Base-by-base conservation (phyloP, 2,888 invertebrate genomes). In the Ceramica pisi region DNA sequence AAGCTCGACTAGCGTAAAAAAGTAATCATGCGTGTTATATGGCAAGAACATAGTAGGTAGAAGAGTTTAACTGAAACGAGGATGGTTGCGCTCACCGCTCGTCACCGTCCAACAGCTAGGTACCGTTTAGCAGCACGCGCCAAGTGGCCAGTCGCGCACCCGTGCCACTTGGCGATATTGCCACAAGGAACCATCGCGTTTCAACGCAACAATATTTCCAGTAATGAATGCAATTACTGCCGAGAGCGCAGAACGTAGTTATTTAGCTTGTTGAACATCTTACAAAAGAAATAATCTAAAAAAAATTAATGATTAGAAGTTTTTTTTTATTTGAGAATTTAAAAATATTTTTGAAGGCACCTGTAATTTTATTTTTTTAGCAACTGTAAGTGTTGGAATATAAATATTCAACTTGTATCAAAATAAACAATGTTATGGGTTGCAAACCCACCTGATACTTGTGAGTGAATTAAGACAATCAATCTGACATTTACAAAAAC, bases 81-180 rank as follows among this genome's bases (percentile, higher is more conserved):
- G 91, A 92, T 92, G 89, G 90, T 92, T 94, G 92, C 92, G 90
- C 90, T 90, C 86, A 84, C 79, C 78, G 85, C 80, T 82, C 89
- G 92, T 93, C 90, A 93, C 90, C 94, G 88, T 93, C 92, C 92
- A 94, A 87, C 93, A 92, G 92, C 86, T 89, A 88, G 81, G 90
- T 88, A 89, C 89, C 88, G 89, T 89, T 90, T 89, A 88, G 80
- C 81, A 88, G 89, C 91, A 91, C 90, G 90, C 90, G 88, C 87
- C 90, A 90, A 89, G 89, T 90, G 87, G 87, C 75, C 76, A 86
- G 78, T 80, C 82, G 79, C 79, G 85, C 86, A 81, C 82, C 82
- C 86, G 84, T 83, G 85, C 86, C 86, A 86, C 77, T 81, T 85
- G 75, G 82, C 83, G 83, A 77, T n/a, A n/a, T 75, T 79, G 75